Evolutionary conservation across 2,888 invertebrate genomes (phyloP).

Genomic region (Azorinus chamasolen): DNA sequence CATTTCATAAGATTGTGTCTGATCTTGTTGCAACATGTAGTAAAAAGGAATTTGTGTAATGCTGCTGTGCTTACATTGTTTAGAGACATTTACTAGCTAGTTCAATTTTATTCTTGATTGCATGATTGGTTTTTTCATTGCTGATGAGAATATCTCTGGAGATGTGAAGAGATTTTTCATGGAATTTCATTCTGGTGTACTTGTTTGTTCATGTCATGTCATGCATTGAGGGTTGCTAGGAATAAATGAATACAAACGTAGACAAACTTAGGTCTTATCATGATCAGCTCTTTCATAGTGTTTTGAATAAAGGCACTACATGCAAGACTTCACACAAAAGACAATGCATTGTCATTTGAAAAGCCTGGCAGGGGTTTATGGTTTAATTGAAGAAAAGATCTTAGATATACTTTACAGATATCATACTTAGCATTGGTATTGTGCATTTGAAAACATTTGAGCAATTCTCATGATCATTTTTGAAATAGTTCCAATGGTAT

Average conservation of each 20-base stretch:
- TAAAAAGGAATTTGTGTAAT: neutral
- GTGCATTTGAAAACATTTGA: conserved; percentile 49
- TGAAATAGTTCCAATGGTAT: conserved; percentile 61
- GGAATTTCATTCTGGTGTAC: too few relatives aligned
- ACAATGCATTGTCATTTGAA: conserved; percentile 45
- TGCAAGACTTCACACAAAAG: conserved; percentile 54
- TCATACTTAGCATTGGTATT: conserved; percentile 46
- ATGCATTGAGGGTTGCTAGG: conserved; percentile 71
- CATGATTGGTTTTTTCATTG: too few relatives aligned
- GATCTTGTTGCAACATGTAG: neutral
- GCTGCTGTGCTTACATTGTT: neutral
- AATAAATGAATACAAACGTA: conserved; percentile 56
- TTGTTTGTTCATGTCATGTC: conserved; percentile 64
- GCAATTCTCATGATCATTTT: conserved; percentile 57
- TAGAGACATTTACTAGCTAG: too few relatives aligned
- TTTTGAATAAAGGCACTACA: conserved; percentile 49
- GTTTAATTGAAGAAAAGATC: conserved; percentile 40
- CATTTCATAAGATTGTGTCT: neutral
- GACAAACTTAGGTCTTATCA: conserved; percentile 44
- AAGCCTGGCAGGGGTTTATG: conserved; percentile 34
- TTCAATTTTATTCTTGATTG: too few relatives aligned
- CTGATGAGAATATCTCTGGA: too few relatives aligned
- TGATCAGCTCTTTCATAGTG: conserved; percentile 49
- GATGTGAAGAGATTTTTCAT: too few relatives aligned
- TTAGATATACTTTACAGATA: conserved; percentile 53